Percentiles rank a stretch among this genome's conserved stretches.
Evolutionary conservation across 2,888 invertebrate genomes (phyloP).

Genomic region (Empis livida): DNA sequence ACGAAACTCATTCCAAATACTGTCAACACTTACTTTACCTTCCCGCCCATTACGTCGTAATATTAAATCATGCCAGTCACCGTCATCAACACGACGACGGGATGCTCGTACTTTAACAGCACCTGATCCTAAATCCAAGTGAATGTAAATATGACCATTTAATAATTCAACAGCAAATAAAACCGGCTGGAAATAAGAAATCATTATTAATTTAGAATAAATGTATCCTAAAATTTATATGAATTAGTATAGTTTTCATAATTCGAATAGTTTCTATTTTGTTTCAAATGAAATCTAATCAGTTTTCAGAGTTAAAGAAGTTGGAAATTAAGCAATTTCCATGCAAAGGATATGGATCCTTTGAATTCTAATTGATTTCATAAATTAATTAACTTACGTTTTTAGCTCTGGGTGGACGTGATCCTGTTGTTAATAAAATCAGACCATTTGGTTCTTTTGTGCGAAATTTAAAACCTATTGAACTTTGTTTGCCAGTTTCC

Average conservation of each 20-base stretch:
- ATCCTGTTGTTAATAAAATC: constrained; percentile 81
- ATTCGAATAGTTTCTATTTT: no score
- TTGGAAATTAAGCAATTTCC: no score
- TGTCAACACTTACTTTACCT: constrained; percentile 80
- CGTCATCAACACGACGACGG: constrained; percentile 72
- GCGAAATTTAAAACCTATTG: constrained; percentile 86
- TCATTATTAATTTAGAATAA: no score
- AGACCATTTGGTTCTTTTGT: constrained; percentile 92
- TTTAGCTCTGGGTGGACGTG: constrained; percentile 58
- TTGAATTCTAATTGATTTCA: no score
- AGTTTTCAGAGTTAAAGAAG: no score
- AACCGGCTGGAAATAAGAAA: constrained; percentile 61
- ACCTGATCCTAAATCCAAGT: constrained; percentile 86
- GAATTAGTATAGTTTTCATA: no score
- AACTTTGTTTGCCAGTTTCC: constrained; percentile 81
- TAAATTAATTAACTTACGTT: constrained; percentile 25
- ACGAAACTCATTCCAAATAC: constrained; percentile 75
- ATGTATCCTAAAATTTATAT: no score
- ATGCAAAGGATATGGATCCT: no score
- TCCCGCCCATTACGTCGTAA: constrained; percentile 70
- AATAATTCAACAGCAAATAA: constrained; percentile 89
- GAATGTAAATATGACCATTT: constrained; percentile 85
- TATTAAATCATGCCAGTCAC: constrained; percentile 83
- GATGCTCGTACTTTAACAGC: constrained; percentile 76
- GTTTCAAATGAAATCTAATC: no score